Evolutionary conservation across 35 echinoderm and acorn worm genomes (phyloP).

Genomic region (Apostichopus californicus): DNA sequence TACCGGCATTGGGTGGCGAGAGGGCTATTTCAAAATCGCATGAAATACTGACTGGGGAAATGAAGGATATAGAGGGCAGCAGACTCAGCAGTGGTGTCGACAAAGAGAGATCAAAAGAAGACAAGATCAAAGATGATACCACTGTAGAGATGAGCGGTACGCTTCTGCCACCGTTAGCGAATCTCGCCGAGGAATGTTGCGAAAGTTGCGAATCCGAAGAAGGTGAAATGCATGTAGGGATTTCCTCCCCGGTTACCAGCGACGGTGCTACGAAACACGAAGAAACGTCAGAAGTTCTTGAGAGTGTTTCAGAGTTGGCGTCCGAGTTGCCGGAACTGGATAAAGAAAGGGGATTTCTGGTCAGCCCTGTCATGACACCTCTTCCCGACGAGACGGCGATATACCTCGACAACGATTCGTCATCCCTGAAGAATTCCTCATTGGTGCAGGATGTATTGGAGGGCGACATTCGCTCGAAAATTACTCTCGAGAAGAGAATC

Average conservation of each 20-base stretch:
- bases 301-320: neutral
- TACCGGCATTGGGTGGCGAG: neutral
- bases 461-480: constrained; percentile 52
- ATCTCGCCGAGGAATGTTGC: neutral
- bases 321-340: neutral
- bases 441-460: constrained; percentile 52
- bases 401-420: neutral
- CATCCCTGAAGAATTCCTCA: neutral
- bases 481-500: constrained; percentile 54
- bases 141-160: neutral
- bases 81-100: neutral
- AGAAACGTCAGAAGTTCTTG: neutral
- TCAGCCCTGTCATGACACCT: constrained; percentile 72
- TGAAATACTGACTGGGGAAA: neutral
- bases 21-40: neutral
- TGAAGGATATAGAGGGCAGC: neutral
- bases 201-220: neutral
- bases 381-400: neutral
- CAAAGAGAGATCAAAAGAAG: neutral
- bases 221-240: neutral
- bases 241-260: neutral
- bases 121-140: neutral
- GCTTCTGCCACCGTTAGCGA: neutral
- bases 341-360: neutral
- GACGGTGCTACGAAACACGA: neutral